phyloP scores from a whole-genome alignment of 2,797 vertebrate species.

The Margarornis squamiger region DNA sequence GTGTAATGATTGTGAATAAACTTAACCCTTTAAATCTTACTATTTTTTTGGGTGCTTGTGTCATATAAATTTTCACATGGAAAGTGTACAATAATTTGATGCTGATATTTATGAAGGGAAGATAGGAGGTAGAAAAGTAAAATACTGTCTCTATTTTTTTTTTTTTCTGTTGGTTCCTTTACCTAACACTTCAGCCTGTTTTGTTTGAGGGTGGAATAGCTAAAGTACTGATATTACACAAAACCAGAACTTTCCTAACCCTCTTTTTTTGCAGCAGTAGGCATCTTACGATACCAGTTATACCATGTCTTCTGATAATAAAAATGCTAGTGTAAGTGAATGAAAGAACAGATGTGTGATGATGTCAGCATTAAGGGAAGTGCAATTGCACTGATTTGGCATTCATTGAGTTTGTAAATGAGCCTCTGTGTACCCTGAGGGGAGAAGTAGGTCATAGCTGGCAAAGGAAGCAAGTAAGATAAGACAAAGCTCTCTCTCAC shows the following conservation, averaged over 20 bases:
- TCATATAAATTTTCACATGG: neutral
- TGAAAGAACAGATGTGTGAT: constrained; percentile 43
- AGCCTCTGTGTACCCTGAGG: constrained; percentile 31
- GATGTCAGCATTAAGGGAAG: constrained; percentile 55
- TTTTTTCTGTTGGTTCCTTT: neutral
- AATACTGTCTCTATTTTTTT: neutral
- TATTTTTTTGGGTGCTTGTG: neutral
- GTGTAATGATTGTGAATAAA: neutral
- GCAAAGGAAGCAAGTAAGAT: constrained; percentile 34
- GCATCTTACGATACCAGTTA: neutral
- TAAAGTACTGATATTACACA: neutral
- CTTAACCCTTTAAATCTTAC: neutral
- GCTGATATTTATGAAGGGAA: neutral
- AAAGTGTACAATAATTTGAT: neutral
- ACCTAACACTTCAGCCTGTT: neutral
- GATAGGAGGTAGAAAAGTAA: neutral
- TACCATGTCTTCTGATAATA: constrained; percentile 7
- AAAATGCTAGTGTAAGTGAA: constrained; percentile 41
- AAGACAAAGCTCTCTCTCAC: constrained; percentile 3
- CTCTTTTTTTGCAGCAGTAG: constrained; percentile 3
- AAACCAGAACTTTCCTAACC: neutral
- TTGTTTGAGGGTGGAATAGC: neutral
- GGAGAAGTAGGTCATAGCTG: constrained; percentile 45
- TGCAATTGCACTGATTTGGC: constrained; percentile 32
- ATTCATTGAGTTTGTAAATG: constrained; percentile 44